These are phyloP conservation scores for Nothura maculosa DNA, from an alignment of 2,797 vertebrate species.

Conservation along the genomic window DNA sequence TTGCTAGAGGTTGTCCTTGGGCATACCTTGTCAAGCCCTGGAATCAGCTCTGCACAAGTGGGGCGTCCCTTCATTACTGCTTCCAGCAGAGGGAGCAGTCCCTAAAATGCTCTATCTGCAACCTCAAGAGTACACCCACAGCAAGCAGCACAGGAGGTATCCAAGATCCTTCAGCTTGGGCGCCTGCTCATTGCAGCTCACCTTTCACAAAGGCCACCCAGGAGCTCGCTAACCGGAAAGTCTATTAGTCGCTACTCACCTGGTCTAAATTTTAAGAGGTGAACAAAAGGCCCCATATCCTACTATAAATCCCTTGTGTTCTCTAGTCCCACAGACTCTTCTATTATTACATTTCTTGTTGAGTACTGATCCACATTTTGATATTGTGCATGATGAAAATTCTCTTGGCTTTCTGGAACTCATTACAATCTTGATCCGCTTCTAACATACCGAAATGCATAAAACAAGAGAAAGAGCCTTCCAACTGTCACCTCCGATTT, in stretches of 20 bases:
- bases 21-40: background rate
- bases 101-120: background rate
- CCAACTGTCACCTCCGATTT: slow-evolving; percentile 70
- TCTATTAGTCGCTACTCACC: slow-evolving; percentile 34
- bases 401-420: slow-evolving; percentile 75
- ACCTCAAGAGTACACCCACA: background rate
- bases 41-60: background rate
- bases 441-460: slow-evolving; percentile 57
- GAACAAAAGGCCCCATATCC: slow-evolving; percentile 18
- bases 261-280: slow-evolving; percentile 44
- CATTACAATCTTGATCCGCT: slow-evolving; percentile 64
- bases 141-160: rapidly evolving
- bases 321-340: background rate
- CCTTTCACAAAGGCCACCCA: slow-evolving; percentile 25
- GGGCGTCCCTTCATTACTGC: background rate
- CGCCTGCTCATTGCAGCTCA: background rate
- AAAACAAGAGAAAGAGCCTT: slow-evolving; percentile 62
- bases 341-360: slow-evolving; percentile 42
- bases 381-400: background rate
- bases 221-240: background rate
- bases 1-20: background rate
- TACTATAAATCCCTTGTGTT: background rate
- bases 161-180: background rate
- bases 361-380: slow-evolving; percentile 29
- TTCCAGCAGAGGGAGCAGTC: background rate